Percentiles rank a stretch among this genome's conserved stretches.
These are phyloP conservation scores for Muricea muricata DNA, from an alignment of 92 coral and sea anemone species.

Conservation along the genomic window DNA sequence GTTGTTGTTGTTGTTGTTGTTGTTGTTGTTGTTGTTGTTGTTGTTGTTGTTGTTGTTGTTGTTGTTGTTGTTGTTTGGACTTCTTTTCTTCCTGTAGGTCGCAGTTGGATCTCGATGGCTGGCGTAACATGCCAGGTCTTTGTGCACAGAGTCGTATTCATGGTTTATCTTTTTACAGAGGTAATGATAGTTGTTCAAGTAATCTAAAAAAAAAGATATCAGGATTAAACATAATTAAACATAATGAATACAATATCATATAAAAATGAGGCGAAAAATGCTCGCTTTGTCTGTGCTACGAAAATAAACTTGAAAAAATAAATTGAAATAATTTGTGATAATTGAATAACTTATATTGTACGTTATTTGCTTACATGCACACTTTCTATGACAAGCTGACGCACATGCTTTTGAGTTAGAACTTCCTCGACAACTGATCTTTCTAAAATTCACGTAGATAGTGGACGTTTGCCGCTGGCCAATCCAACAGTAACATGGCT, in stretches of 20 bases:
- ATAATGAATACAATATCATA: no score
- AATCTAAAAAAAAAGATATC: conserved; percentile 3
- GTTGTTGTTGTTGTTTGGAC: conserved; percentile 13
- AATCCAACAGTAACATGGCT: conserved; percentile 29
- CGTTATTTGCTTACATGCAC: conserved; percentile 11
- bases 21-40: conserved; percentile 21
- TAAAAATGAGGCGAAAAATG: no score
- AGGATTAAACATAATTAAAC: no score
- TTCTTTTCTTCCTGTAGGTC: background rate
- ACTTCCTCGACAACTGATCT: conserved; percentile 4
- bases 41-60: conserved; percentile 35
- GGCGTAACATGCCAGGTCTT: conserved; percentile 8
- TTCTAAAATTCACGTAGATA: background rate
- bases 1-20: background rate
- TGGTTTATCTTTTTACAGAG: background rate
- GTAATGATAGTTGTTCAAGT: background rate
- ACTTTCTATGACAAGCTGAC: background rate
- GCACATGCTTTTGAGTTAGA: conserved; percentile 4
- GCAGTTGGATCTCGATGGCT: conserved; percentile 7
- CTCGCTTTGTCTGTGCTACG: no score
- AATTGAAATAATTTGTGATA: no score
- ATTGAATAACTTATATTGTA: no score
- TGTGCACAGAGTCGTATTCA: background rate
- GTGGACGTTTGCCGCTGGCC: background rate
- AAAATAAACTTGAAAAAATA: no score